Base-by-base conservation (phyloP, 2,797 vertebrate species). In the Peromyscus melanophrys region DNA sequence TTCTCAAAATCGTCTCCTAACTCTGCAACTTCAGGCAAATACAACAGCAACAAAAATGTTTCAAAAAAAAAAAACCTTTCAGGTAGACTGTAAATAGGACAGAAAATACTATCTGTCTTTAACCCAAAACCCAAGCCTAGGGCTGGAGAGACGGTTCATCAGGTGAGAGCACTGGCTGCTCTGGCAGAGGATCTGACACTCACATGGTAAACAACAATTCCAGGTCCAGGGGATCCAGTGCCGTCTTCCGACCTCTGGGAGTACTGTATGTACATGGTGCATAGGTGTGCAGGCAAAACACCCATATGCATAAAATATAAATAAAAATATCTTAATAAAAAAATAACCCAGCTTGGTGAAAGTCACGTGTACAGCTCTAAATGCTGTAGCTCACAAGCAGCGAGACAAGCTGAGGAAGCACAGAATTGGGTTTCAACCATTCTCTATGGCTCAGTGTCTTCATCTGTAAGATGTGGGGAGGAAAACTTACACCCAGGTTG, bases 31-130 rank as follows among this genome's bases (percentile, higher is more conserved):
- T 65, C 49, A 75, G 27, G 37, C 34, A 92, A 67, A 92, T 86
- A 95, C 23, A 59, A 46, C 23, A 73, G 21, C 25, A 34, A 57
- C 40, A 34, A 65, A 34, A 57, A 37, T 14, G 11, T 49, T 14
- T 67, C 19, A 8, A 49, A 65, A 57, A 73, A 34, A 37, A 3
- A 37, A 71, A 14, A 37, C 17, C 34, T 55, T 55, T 25, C n/a
- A 87, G 23, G 75, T 3, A 27, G 75, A 21, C 6, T 92, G 25
- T 43, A 96, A 96, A 96, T 31, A 37, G 43, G 14, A 90, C 12
- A 81, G 40, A 94, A 93, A 96, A 87, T 31, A 76, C 59, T 82
- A 89, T 61, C 59, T 76, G 73, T 43, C 89, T 73, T 88, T 76
- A 73, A 94, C 19, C 19, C 71, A 95, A 96, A 94, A 55, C 21